phyloP scores from a whole-genome alignment of 1,140 invertebrate species.

The Aplysia californica region DNA sequence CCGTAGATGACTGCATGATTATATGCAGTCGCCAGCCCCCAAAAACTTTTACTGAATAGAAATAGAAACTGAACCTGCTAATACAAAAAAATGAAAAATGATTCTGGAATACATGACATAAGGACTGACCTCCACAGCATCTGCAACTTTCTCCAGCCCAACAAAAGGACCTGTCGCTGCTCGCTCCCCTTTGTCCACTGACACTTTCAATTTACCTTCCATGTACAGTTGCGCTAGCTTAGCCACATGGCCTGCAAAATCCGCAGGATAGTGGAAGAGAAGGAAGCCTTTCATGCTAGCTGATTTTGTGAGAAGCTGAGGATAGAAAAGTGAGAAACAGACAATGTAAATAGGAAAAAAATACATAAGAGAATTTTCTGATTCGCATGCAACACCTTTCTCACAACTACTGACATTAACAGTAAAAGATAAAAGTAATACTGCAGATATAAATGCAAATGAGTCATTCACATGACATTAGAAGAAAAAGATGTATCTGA shows the following conservation, averaged over 20 bases:
- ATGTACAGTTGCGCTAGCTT: slow-evolving; percentile 43
- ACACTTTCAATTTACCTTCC: slow-evolving; percentile 43
- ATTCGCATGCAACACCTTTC: too few species aligned
- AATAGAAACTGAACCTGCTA: background rate
- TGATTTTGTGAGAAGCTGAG: slow-evolving; percentile 54
- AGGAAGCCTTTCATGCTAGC: slow-evolving; percentile 62
- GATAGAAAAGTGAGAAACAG: too few species aligned
- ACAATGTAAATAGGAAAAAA: too few species aligned
- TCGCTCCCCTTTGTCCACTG: slow-evolving; percentile 48
- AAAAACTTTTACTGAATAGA: background rate
- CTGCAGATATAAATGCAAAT: too few species aligned
- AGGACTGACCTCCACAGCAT: slow-evolving; percentile 60
- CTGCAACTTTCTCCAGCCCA: slow-evolving; percentile 48
- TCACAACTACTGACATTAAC: too few species aligned
- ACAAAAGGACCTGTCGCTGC: slow-evolving; percentile 44
- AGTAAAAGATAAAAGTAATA: too few species aligned
- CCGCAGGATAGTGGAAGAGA: slow-evolving; percentile 41
- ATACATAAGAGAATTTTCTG: too few species aligned
- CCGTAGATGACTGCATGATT: background rate
- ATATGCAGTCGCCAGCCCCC: background rate
- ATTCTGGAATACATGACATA: too few species aligned
- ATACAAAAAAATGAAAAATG: background rate
- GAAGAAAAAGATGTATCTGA: too few species aligned
- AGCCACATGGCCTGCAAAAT: slow-evolving; percentile 37
- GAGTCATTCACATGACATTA: too few species aligned